Base-by-base conservation (phyloP, 2,797 vertebrate genomes). In the Eptatretus atami region DNA sequence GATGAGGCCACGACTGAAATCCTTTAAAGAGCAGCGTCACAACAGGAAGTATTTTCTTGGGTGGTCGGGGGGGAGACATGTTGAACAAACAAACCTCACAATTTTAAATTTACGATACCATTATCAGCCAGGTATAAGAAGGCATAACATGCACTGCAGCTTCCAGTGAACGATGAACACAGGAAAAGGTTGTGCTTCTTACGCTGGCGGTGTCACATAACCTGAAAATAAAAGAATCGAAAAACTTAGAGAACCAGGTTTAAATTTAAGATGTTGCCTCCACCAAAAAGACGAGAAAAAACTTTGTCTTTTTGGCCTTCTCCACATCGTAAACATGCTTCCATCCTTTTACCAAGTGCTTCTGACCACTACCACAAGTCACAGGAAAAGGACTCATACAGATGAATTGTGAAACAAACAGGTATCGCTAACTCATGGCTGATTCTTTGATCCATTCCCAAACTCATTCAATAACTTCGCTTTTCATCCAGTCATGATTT, bases 221-320 rank as follows among this genome's bases (percentile, higher is more conserved):
- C 31, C 4, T 44, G 31, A 44, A 44, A 3, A 44, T 44, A 44
- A 44, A 44, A 44, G 4, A 44, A 44, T 44, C n/a, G 31, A 44
- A 44, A 44, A 5, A 2, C 3, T 44, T 8, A 44, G 31, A 44
- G 31, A 44, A 44, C n/a, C 31, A 44, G 31, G 31, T 44, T 44
- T 44, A 4, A 69, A 64, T 66, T 53, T 13, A 65, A 67, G 72
- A 65, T 13, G 44, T 63, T 15, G 83, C 92, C n/a, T n/a, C 87
- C 78, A 98, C 92, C 85, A 69, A 98, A 98, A 68, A 98, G 77
- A 75, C 88, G 95, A 66, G 88, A 85, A 70, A n/a, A 98, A 98
- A 65, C 82, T 84, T 76, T 96, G 88, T 76, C 92, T 81, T 82
- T n/a, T 98, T 98, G 71, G 78, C 80, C 71, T 84, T 88, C 75